A percentile compares a stretch with the other conserved stretches of the same genome.
Evolutionary conservation across 2,113 vertebrate species (phyloP).

Genomic region (Apeltes quadracus): DNA sequence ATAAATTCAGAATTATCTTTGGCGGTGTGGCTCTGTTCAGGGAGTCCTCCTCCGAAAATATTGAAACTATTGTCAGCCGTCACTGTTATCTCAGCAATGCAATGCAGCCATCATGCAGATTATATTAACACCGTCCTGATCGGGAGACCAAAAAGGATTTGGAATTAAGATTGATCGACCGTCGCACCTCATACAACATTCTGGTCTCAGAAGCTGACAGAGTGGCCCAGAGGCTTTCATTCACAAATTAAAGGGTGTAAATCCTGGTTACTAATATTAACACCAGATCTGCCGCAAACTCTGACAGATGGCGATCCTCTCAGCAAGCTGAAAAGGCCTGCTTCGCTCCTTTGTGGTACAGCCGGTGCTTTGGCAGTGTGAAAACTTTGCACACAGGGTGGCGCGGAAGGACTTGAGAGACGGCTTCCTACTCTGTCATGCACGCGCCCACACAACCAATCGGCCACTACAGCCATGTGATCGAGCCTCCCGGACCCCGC

Average conservation of each 20-base stretch:
- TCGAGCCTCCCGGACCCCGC: slow-evolving; percentile 35
- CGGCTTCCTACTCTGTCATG: slow-evolving; percentile 64
- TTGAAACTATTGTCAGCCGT: background rate
- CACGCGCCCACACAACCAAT: slow-evolving; percentile 75
- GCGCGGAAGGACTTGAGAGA: slow-evolving; percentile 59
- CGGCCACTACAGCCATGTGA: slow-evolving; percentile 63
- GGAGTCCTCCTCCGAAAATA: too few relatives aligned
- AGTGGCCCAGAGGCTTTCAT: background rate
- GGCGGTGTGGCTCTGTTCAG: too few relatives aligned
- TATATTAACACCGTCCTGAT: slow-evolving; percentile 29
- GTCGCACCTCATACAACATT: slow-evolving; percentile 12
- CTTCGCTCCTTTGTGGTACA: too few relatives aligned
- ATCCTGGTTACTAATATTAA: slow-evolving; percentile 8
- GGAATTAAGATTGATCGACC: slow-evolving; percentile 57
- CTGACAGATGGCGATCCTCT: slow-evolving; percentile 13
- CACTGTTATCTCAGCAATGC: slow-evolving; percentile 2
- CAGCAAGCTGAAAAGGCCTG: too few relatives aligned
- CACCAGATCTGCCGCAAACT: background rate
- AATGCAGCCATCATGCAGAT: background rate
- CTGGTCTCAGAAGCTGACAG: slow-evolving; percentile 9
- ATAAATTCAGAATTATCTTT: too few relatives aligned
- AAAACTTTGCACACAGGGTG: slow-evolving; percentile 53
- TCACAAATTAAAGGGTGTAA: slow-evolving; percentile 22
- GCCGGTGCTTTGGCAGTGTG: slow-evolving; percentile 48
- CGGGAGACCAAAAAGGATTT: slow-evolving; percentile 11